These are phyloP conservation scores for Ceraclea dissimilis DNA, from an alignment of 2,888 invertebrate genomes.

Conservation along the genomic window DNA sequence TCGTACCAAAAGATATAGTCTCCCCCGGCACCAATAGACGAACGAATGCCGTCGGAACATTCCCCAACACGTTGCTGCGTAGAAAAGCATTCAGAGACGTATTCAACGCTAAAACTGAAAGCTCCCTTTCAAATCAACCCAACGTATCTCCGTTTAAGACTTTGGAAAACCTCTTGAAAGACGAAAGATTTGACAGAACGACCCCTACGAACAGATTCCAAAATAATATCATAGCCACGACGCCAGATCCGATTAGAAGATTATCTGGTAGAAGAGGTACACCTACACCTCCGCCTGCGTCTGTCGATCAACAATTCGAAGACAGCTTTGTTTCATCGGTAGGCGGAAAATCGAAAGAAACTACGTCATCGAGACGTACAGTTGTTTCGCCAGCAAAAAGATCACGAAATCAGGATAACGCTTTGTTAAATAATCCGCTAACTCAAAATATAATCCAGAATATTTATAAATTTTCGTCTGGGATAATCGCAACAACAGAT, in stretches of 20 bases:
- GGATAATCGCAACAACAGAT: not conserved
- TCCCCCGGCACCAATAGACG: conserved; percentile 22
- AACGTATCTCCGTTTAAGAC: conserved; percentile 48
- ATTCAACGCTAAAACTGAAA: conserved; percentile 32
- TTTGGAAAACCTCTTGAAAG: conserved; percentile 41
- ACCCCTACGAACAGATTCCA: conserved; percentile 25
- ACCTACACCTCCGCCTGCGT: not conserved
- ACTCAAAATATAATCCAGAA: not conserved
- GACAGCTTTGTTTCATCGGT: not conserved
- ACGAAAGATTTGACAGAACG: conserved; percentile 29
- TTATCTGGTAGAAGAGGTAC: not conserved
- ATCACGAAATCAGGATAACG: too few species aligned
- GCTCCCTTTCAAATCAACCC: conserved; percentile 34
- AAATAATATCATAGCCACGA: conserved; percentile 9
- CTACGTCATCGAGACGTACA: not conserved
- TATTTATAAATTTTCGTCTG: not conserved
- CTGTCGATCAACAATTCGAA: not conserved
- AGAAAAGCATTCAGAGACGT: conserved; percentile 35
- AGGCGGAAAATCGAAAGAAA: not conserved
- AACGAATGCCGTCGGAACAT: conserved; percentile 23
- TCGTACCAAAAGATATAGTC: conserved; percentile 4
- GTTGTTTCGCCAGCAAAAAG: not conserved
- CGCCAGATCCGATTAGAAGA: not conserved
- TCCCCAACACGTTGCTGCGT: conserved; percentile 28
- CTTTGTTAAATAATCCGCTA: not conserved